These are phyloP conservation scores for Actinopyga echinites DNA, from an alignment of 53 echinoderm and acorn worm species.

Conservation along the genomic window DNA sequence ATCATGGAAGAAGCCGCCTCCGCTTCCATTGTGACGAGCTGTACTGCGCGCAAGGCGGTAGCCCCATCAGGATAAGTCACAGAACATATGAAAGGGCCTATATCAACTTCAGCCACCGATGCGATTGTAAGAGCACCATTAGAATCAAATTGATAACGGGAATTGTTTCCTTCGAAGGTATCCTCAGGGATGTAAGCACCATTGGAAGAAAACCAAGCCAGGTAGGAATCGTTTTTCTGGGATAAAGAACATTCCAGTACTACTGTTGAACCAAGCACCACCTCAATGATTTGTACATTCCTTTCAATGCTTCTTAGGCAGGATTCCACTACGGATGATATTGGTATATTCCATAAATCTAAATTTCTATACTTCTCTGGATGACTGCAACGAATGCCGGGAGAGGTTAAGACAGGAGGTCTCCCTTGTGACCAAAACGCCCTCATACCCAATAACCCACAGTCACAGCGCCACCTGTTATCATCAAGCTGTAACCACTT, in stretches of 20 bases:
- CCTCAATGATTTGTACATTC: neutral
- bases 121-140: conserved; percentile 4
- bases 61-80: conserved; percentile 27
- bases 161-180: neutral
- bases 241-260: neutral
- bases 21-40: neutral
- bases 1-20: neutral
- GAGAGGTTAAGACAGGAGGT: conserved; percentile 40
- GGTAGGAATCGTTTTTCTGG: conserved; percentile 17
- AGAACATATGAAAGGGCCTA: conserved; percentile 36
- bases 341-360: conserved; percentile 58
- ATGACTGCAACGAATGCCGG: conserved; percentile 47
- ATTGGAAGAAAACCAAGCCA: conserved; percentile 26
- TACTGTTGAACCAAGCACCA: neutral
- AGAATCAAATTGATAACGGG: neutral
- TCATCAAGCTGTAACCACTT: conserved; percentile 49
- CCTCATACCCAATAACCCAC: conserved; percentile 69
- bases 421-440: conserved; percentile 54
- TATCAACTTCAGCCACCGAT: neutral
- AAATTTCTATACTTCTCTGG: conserved; percentile 42
- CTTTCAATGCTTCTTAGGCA: conserved; percentile 20
- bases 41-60: conserved; percentile 8
- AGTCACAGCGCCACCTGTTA: conserved; percentile 83
- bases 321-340: neutral
- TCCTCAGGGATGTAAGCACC: neutral